Percentiles rank a stretch among this genome's conserved stretches.
phyloP scores from a whole-genome alignment of 2,113 vertebrate genomes.

The Actenoides hombroni region DNA sequence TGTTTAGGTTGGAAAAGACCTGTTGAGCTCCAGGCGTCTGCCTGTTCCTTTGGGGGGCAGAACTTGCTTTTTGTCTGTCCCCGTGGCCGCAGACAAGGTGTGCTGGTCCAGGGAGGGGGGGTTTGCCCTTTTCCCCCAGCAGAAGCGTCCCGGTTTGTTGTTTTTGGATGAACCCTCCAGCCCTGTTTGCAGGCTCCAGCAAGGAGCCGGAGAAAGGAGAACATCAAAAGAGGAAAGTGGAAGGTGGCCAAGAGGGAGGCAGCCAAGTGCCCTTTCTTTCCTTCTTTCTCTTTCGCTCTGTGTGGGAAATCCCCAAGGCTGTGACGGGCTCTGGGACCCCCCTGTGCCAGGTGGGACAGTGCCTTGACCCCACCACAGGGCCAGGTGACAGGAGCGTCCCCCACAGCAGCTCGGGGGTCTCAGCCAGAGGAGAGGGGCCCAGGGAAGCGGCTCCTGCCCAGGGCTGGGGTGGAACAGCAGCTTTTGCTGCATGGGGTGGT shows the following conservation, averaged over 20 bases:
- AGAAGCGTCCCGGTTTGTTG: not conserved
- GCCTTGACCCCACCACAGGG: rapidly evolving
- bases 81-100: not conserved
- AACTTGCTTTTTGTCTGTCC: too few species aligned
- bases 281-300: not conserved
- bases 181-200: not conserved
- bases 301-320: not conserved
- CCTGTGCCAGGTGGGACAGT: rapidly evolving
- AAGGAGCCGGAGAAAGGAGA: not conserved
- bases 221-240: not conserved
- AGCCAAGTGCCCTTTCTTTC: not conserved
- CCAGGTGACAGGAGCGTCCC: rapidly evolving
- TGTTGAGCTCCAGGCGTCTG: not conserved
- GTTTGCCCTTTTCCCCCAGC: not conserved
- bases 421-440: rapidly evolving
- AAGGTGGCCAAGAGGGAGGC: not conserved
- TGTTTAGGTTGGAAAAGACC: not conserved
- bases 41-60: not conserved
- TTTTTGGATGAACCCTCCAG: not conserved
- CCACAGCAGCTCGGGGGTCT: rapidly evolving
- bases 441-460: rapidly evolving
- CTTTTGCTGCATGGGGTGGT: rapidly evolving
- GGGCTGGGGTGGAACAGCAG: not conserved
- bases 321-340: not conserved
- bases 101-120: not conserved